Base-by-base conservation (phyloP, 2,113 vertebrate species). In the Pteronura brasiliensis region DNA sequence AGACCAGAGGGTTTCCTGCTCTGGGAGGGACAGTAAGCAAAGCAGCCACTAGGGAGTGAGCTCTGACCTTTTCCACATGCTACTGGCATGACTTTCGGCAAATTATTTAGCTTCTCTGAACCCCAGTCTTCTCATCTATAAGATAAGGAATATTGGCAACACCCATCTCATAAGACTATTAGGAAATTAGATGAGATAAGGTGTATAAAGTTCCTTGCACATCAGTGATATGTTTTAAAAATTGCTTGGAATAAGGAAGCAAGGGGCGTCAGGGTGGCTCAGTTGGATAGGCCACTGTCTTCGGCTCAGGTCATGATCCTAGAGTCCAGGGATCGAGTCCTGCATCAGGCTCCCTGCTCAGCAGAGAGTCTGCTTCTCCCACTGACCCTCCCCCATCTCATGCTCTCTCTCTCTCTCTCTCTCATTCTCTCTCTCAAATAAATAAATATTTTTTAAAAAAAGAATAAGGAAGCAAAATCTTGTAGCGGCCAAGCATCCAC, bases 141-240 rank as follows among this genome's bases (percentile, higher is more conserved):
- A 88, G 92, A 90, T 84, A 87, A 95, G 4, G 34, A 72, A 84
- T 93, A 87, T n/a, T 88, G 92, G 93, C 21, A 85, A 80, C 14
- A 85, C 4, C 13, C 15, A 90, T 21, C 21, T 94, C 31, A 71
- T 57, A 93, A 80, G 55, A 96, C 44, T 39, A 11, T 57, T 94
- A 85, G 69, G 95, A 13, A 89, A 87, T 89, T 87, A 87, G 25
- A 80, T 90, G 52, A 94, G 13, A 57, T 52, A 74, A 85, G 71
- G 7, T 59, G 4, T 49, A 85, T 74, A 92, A 85, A 82, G 20
- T 74, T 86, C 74, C 59, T 81, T 44, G 17, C 6, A 36, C 7
- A 20, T 34, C 29, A 79, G 36, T 84, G 61, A 90, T 34, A 86
- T 8, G 9, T 67, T 36, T 27, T 39, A 36, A 90, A 69, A 72